A percentile compares a stretch with the other conserved stretches of the same genome.
Conservation (phyloP, 1,140 invertebrate genomes). For the Sesamia nonagrioides region DNA sequence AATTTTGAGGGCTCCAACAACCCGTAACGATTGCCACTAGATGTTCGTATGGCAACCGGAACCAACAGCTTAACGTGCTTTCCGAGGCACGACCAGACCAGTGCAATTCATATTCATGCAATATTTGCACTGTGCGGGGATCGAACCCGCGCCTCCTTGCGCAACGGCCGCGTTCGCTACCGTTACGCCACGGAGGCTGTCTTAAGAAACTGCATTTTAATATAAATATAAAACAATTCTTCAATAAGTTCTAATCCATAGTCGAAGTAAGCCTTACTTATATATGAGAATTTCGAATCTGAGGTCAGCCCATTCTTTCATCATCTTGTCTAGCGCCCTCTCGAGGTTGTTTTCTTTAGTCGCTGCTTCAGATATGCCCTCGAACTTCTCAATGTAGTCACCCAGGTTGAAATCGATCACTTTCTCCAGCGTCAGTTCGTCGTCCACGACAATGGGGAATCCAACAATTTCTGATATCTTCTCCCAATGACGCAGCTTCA, state of each 20-base stretch:
- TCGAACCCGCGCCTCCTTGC: too few relatives aligned
- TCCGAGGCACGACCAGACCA: too few relatives aligned
- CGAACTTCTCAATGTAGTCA: slow-evolving; percentile 97
- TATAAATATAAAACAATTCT: too few relatives aligned
- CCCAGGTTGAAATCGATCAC: slow-evolving; percentile 97
- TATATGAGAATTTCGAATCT: slow-evolving; percentile 93
- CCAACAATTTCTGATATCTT: slow-evolving; percentile 98
- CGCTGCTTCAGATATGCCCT: slow-evolving; percentile 97
- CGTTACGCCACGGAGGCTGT: too few relatives aligned
- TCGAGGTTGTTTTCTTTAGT: slow-evolving; percentile 98
- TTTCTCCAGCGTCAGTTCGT: slow-evolving; percentile 94
- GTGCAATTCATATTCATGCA: too few relatives aligned
- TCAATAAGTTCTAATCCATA: neutral
- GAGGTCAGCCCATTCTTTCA: slow-evolving; percentile 96
- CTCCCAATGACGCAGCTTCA: slow-evolving; percentile 98
- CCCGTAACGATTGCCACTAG: too few relatives aligned
- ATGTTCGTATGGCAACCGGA: too few relatives aligned
- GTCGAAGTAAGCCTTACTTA: slow-evolving; percentile 75
- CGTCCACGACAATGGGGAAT: slow-evolving; percentile 96
- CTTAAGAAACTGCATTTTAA: too few relatives aligned
- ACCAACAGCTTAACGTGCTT: too few relatives aligned
- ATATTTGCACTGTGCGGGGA: too few relatives aligned
- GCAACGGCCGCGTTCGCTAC: too few relatives aligned
- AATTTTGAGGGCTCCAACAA: too few relatives aligned
- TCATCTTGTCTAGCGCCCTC: slow-evolving; percentile 96